Evolutionary conservation across 2,797 vertebrate species (phyloP), one percentile per base, ranked within the genome.

Genomic region (Muscicapa comitata): DNA sequence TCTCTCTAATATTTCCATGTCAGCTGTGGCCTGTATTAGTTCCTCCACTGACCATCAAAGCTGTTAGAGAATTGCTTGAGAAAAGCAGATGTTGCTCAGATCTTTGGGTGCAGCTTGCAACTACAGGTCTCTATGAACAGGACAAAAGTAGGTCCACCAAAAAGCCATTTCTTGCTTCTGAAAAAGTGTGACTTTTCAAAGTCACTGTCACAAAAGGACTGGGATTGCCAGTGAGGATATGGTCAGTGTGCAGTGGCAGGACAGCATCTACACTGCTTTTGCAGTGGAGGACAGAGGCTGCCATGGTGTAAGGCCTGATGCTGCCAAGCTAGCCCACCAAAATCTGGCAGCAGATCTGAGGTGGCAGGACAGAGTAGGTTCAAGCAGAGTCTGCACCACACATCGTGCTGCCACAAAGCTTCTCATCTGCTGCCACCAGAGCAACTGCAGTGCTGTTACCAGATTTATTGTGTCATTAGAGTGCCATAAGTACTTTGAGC

Each of bases 161-260:
- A 47, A 80, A 67, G 17, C 11, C 17, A 20, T 54, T 28, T 80
- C 43, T 31, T 72, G 31, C 35, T 37, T 84, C 47, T 47, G 79
- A 9, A 40, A 40, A 38, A 10, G 5, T 19, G 7, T 40, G 38
- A 53, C 33, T 51, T 58, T 47, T 24, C 9, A 4, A 76, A 58
- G 51, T 47, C 26, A 62, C 35, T 55, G 16, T 48, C 42, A 67
- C 31, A 28, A 37, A 21, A 61, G 35, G n/a, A 38, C 33, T 45
- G 48, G 53, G 11, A 24, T 63, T 17, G 14, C 9, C 63, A 47
- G 9, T 6, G 47, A 89, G 58, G 42, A 47, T 10, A 7, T 0
- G 2, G 35, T 31, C 29, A 31, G 23, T 2, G 2, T 4, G 5
- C 29, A 14, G 47, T 0, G 1, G n/a, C 2, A 3, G 43, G 15